These are phyloP conservation scores for Prosopocoilus inquinatus DNA, from an alignment of 2,888 invertebrate genomes.

Conservation along the genomic window DNA sequence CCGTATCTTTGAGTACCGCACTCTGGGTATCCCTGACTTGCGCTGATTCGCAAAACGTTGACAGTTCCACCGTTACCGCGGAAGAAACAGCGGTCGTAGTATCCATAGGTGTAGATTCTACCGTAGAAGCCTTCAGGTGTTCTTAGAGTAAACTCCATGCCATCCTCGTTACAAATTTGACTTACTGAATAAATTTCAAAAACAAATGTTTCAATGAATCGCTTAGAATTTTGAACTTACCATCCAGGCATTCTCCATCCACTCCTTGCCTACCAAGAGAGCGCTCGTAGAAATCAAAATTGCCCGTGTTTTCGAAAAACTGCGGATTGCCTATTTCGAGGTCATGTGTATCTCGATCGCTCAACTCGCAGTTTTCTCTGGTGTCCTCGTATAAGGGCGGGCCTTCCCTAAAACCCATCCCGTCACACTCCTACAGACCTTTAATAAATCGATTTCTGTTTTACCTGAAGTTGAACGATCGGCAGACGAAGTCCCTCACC, in stretches of 20 bases:
- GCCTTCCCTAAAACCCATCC: constrained; percentile 24
- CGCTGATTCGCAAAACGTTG: constrained; percentile 81
- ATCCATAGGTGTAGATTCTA: constrained; percentile 88
- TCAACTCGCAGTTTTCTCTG: constrained; percentile 85
- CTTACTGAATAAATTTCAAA: constrained; percentile 61
- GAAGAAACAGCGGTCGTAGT: constrained; percentile 88
- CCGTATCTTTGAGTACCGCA: constrained; percentile 86
- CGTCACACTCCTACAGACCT: not conserved
- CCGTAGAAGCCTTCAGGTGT: constrained; percentile 89
- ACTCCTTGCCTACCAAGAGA: constrained; percentile 68
- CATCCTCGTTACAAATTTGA: constrained; percentile 89
- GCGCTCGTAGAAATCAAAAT: constrained; percentile 83
- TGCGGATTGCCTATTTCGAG: constrained; percentile 82
- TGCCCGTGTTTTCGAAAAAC: constrained; percentile 77
- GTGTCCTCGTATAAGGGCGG: constrained; percentile 58
- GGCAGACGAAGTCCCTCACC: constrained; percentile 77
- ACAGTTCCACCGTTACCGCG: constrained; percentile 84
- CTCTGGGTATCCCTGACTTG: constrained; percentile 90
- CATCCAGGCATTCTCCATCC: constrained; percentile 80
- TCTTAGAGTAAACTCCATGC: constrained; percentile 88
- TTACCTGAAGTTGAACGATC: constrained; percentile 84
- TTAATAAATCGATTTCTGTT: constrained; percentile 1
- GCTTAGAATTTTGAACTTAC: constrained; percentile 52
- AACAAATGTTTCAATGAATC: not conserved
- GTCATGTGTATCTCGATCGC: constrained; percentile 81